phyloP scores from a whole-genome alignment of 1,140 invertebrate species.

The Sipha flava region DNA sequence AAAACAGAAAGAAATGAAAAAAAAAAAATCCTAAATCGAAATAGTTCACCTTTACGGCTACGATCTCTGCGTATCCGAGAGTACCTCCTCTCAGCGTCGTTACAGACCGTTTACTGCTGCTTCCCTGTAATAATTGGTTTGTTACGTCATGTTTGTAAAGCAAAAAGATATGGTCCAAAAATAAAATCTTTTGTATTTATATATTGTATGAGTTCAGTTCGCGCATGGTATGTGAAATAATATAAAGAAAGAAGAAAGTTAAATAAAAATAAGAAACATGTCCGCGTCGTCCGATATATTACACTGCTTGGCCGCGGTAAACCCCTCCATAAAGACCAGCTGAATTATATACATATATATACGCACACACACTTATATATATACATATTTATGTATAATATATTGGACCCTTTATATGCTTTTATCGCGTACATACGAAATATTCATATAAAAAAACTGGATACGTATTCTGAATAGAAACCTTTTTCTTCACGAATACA shows the following conservation, averaged over 20 bases:
- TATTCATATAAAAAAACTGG: neutral
- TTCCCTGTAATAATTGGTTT: constrained; percentile 47
- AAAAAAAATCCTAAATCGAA: constrained; percentile 1
- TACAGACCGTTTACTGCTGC: constrained; percentile 79
- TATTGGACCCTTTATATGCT: neutral
- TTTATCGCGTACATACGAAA: neutral
- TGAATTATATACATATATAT: neutral
- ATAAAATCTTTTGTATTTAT: no score
- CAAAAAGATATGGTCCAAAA: no score
- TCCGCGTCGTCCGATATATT: neutral
- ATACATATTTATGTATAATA: no score
- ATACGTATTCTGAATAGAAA: neutral
- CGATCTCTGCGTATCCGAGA: constrained; percentile 84
- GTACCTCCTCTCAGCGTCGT: constrained; percentile 76
- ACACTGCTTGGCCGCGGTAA: neutral
- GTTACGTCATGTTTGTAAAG: neutral
- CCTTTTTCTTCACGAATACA: neutral
- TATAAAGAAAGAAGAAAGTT: neutral
- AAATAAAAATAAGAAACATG: neutral
- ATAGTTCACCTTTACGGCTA: constrained; percentile 78
- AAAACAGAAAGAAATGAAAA: neutral
- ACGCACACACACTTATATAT: no score
- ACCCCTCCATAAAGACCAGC: neutral
- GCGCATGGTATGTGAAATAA: no score
- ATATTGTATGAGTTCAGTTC: no score